These are phyloP conservation scores for Lottia gigantea DNA, from an alignment of 2,888 invertebrate genomes.

Conservation along the genomic window DNA sequence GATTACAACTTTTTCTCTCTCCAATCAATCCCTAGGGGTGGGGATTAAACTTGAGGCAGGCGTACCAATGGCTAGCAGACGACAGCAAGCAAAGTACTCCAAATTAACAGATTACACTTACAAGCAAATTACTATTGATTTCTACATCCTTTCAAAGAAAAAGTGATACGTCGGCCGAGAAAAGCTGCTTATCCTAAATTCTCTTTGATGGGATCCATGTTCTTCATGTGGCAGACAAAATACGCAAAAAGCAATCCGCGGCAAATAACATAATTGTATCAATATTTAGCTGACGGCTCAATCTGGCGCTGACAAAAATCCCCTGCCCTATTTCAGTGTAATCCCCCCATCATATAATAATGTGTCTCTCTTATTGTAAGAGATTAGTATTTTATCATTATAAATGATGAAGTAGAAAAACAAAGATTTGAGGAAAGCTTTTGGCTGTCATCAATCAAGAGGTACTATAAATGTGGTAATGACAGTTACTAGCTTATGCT, in stretches of 20 bases:
- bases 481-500: no score
- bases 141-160: slow-evolving; percentile 13
- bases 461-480: no score
- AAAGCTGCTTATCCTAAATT: not conserved
- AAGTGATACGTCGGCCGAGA: not conserved
- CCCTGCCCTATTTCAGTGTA: not conserved
- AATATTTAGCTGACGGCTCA: slow-evolving; percentile 20
- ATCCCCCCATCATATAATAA: slow-evolving; percentile 8
- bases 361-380: slow-evolving; percentile 7
- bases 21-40: slow-evolving; percentile 1
- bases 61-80: not conserved
- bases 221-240: slow-evolving; percentile 8
- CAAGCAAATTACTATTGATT: slow-evolving; percentile 31
- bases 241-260: slow-evolving; percentile 18
- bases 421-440: no score
- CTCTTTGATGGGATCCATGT: not conserved
- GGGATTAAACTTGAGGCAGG: not conserved
- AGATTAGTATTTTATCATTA: not conserved
- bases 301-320: slow-evolving; percentile 8
- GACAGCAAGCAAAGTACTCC: slow-evolving; percentile 17
- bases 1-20: slow-evolving; percentile 1
- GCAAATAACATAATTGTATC: slow-evolving; percentile 26
- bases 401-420: no score
- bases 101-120: slow-evolving; percentile 31
- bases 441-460: no score